Percentiles rank a stretch among this genome's conserved stretches.
Evolutionary conservation across 1,140 invertebrate genomes (phyloP).

Genomic region (Tachypleus tridentatus): DNA sequence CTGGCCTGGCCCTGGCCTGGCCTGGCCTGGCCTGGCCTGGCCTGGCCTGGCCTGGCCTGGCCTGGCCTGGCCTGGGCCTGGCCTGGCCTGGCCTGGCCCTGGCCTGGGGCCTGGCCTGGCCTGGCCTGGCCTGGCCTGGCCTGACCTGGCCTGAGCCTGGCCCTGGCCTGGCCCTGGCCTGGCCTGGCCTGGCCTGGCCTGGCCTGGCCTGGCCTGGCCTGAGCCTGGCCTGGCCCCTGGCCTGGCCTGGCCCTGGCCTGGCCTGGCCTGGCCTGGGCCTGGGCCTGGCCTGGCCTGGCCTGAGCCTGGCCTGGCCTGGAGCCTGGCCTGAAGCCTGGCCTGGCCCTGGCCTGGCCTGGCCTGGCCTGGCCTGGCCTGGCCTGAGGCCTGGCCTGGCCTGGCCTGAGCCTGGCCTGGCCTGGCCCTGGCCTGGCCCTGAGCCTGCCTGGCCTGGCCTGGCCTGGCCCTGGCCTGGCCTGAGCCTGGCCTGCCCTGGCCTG

Average conservation of each 20-base stretch:
- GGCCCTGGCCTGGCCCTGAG: too few relatives aligned
- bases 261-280: slow-evolving; percentile 24
- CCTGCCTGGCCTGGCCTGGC: slow-evolving; percentile 26
- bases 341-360: too few relatives aligned
- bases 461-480: too few relatives aligned
- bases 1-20: too few relatives aligned
- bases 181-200: slow-evolving; percentile 25
- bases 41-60: slow-evolving; percentile 24
- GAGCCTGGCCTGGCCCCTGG: slow-evolving; percentile 18
- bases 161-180: too few relatives aligned
- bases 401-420: too few relatives aligned
- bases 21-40: slow-evolving; percentile 25
- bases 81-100: too few relatives aligned
- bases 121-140: slow-evolving; percentile 26
- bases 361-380: slow-evolving; percentile 17
- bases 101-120: too few relatives aligned
- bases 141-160: slow-evolving; percentile 26
- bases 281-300: slow-evolving; percentile 18
- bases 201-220: slow-evolving; percentile 22
- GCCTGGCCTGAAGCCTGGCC: slow-evolving; percentile 22
- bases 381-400: slow-evolving; percentile 21
- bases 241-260: too few relatives aligned
- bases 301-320: slow-evolving; percentile 24
- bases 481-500: slow-evolving; percentile 26
- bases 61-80: slow-evolving; percentile 23